These are phyloP conservation scores for Himalopsyche tibetana DNA, from an alignment of 2,888 invertebrate species.

Conservation along the genomic window DNA sequence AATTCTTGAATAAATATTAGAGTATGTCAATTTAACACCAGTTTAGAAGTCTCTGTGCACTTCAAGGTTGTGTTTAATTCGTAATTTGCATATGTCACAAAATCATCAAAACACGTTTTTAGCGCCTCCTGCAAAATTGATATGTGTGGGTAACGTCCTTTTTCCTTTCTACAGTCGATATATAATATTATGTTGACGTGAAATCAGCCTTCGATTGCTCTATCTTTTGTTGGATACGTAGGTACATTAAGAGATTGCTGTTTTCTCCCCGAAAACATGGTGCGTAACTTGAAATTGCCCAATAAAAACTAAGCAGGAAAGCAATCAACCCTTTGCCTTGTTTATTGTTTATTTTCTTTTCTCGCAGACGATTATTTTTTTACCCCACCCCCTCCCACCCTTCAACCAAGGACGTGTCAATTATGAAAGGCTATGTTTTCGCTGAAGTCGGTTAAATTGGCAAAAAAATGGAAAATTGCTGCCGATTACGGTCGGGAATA, in stretches of 20 bases:
- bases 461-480: neutral
- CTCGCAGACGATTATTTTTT: constrained; percentile 59
- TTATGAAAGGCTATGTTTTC: constrained; percentile 54
- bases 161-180: no score
- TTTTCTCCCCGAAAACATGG: neutral
- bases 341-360: constrained; percentile 61
- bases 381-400: constrained; percentile 27
- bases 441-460: constrained; percentile 11
- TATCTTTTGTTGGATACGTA: neutral
- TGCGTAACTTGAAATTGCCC: constrained; percentile 47
- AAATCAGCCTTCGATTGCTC: neutral
- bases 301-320: constrained; percentile 60
- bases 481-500: neutral
- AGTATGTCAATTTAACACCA: no score
- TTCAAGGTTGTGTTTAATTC: no score
- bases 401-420: constrained; percentile 60
- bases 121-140: no score
- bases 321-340: constrained; percentile 60
- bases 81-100: no score
- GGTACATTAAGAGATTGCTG: neutral
- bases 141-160: no score
- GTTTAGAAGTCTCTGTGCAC: no score
- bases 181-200: no score
- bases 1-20: no score
- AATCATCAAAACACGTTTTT: no score